A percentile compares a stretch with the other conserved stretches of the same genome.
Conservation (phyloP, 2,888 invertebrate genomes). For the Stenoptilia bipunctidactyla region DNA sequence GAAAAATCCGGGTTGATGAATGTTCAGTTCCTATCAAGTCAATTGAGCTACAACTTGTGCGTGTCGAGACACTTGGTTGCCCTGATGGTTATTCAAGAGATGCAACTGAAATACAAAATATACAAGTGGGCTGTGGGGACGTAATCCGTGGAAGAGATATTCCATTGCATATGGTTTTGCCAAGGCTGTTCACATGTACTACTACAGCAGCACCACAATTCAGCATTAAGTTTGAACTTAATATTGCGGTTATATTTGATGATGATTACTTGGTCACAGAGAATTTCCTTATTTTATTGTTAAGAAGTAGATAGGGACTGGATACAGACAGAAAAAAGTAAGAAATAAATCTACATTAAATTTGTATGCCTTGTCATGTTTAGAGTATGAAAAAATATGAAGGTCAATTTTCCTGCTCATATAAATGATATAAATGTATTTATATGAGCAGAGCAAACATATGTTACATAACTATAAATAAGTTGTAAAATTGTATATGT, state of each 20-base stretch:
- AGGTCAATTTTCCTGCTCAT: constrained; percentile 24
- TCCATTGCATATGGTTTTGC: constrained; percentile 96
- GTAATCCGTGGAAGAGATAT: constrained; percentile 83
- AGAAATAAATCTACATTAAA: constrained; percentile 20
- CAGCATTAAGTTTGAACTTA: constrained; percentile 96
- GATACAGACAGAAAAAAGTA: neutral
- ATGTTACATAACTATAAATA: no score
- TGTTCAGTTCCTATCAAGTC: constrained; percentile 90
- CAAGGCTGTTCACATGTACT: constrained; percentile 94
- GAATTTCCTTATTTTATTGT: constrained; percentile 85
- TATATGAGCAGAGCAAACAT: no score
- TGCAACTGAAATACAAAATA: constrained; percentile 97
- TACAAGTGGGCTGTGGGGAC: constrained; percentile 96
- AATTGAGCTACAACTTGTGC: constrained; percentile 92
- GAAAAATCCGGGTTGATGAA: constrained; percentile 85
- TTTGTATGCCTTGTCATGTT: constrained; percentile 29
- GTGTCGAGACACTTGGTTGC: constrained; percentile 96
- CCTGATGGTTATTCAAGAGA: constrained; percentile 93
- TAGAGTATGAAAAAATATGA: constrained; percentile 22
- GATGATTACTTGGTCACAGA: constrained; percentile 95
- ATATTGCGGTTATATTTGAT: constrained; percentile 91
- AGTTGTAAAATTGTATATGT: no score
- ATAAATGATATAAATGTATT: neutral
- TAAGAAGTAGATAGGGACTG: constrained; percentile 36
- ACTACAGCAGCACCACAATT: constrained; percentile 91